Conservation (phyloP, 2,888 invertebrate genomes). For the Oithona nana region DNA sequence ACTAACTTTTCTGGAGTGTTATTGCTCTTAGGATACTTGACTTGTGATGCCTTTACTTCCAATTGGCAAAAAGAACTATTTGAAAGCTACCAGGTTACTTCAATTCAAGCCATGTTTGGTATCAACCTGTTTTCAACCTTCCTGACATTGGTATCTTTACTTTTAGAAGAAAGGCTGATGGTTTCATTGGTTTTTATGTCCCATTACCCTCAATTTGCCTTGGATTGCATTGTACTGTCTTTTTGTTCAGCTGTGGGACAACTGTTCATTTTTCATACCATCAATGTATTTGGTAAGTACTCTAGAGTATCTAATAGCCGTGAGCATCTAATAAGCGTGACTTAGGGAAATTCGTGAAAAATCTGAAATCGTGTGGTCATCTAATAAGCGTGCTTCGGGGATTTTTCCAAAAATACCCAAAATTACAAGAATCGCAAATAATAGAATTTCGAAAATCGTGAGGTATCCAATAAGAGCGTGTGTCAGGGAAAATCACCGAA, state of each 20-base stretch:
- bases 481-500: too few species aligned
- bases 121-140: conserved; percentile 84
- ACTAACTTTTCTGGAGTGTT: conserved; percentile 66
- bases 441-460: too few species aligned
- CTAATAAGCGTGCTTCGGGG: too few species aligned
- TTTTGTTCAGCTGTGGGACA: conserved; percentile 81
- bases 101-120: conserved; percentile 85
- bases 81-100: conserved; percentile 48
- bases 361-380: too few species aligned
- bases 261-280: conserved; percentile 89
- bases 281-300: conserved; percentile 75
- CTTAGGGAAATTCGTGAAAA: too few species aligned
- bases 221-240: conserved; percentile 64
- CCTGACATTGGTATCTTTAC: conserved; percentile 62
- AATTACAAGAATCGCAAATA: too few species aligned
- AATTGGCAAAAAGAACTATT: conserved; percentile 94
- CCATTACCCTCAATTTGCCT: conserved; percentile 55
- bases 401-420: too few species aligned
- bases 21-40: conserved; percentile 71
- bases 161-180: conserved; percentile 63
- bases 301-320: too few species aligned
- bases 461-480: too few species aligned
- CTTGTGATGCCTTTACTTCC: conserved; percentile 91
- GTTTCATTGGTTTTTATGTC: conserved; percentile 50
- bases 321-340: too few species aligned